These are phyloP conservation scores for Ectropis grisescens DNA, from an alignment of 1,140 invertebrate genomes.

Conservation along the genomic window DNA sequence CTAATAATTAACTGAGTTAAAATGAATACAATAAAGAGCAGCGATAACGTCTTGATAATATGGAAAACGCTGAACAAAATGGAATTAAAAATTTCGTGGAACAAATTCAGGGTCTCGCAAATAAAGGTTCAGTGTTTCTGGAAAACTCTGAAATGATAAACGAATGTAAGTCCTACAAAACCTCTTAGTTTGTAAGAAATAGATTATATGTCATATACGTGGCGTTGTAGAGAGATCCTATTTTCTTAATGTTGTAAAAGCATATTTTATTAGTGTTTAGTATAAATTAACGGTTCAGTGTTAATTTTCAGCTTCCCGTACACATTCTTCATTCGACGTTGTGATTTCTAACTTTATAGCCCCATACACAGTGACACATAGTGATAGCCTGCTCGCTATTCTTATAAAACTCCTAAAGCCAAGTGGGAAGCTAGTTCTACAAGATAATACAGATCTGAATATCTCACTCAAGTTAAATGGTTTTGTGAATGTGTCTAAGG, in stretches of 20 bases:
- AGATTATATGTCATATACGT: slow-evolving; percentile 2
- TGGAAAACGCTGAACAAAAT: slow-evolving; percentile 47
- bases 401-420: slow-evolving; percentile 73
- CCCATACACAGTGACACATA: slow-evolving; percentile 51
- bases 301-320: slow-evolving; percentile 68
- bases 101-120: slow-evolving; percentile 31
- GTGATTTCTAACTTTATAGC: slow-evolving; percentile 70
- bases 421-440: slow-evolving; percentile 67
- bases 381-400: slow-evolving; percentile 66
- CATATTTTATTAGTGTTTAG: too few relatives aligned
- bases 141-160: slow-evolving; percentile 61
- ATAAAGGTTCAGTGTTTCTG: slow-evolving; percentile 38
- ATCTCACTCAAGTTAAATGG: slow-evolving; percentile 75
- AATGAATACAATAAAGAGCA: slow-evolving; percentile 49
- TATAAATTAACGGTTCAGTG: too few relatives aligned
- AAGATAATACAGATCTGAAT: slow-evolving; percentile 47
- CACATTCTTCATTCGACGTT: slow-evolving; percentile 71
- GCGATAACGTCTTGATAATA: slow-evolving; percentile 48
- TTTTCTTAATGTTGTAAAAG: too few relatives aligned
- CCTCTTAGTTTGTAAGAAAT: not conserved
- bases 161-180: slow-evolving; percentile 48
- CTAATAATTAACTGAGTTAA: too few relatives aligned
- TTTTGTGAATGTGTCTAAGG: slow-evolving; percentile 70
- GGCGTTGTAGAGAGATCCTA: too few relatives aligned
- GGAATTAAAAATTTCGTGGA: slow-evolving; percentile 44